Evolutionary conservation across 37 sponge, comb jelly and placozoan species (phyloP).

Genomic region (Lycopodina hypogea): DNA sequence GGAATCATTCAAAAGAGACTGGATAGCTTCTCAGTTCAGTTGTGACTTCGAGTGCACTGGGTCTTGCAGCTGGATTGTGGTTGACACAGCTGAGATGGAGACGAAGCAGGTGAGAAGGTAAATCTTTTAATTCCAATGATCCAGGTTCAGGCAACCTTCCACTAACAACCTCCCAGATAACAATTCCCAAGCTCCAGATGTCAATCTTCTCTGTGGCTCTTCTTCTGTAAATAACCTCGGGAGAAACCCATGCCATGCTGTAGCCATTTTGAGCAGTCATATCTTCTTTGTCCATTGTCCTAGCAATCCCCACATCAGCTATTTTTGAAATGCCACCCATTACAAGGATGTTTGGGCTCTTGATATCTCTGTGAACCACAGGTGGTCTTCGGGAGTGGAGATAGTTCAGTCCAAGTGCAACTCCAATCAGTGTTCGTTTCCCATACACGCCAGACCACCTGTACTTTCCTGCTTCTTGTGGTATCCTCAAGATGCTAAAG

Average conservation of each 20-base stretch:
- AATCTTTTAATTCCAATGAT: constrained; percentile 41
- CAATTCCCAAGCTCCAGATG: constrained; percentile 89
- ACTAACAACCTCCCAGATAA: constrained; percentile 90
- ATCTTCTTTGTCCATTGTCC: constrained; percentile 70
- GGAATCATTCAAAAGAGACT: no score
- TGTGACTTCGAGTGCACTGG: constrained; percentile 66
- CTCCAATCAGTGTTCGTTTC: constrained; percentile 54
- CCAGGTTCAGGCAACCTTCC: constrained; percentile 71
- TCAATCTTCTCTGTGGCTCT: constrained; percentile 93
- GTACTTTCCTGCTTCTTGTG: constrained; percentile 28
- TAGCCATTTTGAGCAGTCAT: constrained; percentile 93
- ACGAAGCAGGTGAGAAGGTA: constrained; percentile 19
- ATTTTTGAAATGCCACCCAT: constrained; percentile 82
- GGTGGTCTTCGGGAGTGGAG: constrained; percentile 81
- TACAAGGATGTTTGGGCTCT: constrained; percentile 90
- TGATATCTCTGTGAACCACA: constrained; percentile 88
- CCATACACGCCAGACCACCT: constrained; percentile 80
- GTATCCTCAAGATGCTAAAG: constrained; percentile 58
- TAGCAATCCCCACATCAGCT: constrained; percentile 88
- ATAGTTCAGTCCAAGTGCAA: constrained; percentile 81
- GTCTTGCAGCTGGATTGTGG: constrained; percentile 60
- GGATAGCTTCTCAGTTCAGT: constrained; percentile 13
- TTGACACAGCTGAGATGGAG: constrained; percentile 56
- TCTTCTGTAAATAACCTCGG: constrained; percentile 84
- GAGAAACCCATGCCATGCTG: constrained; percentile 92